Evolutionary conservation across 1,140 invertebrate genomes (phyloP), one percentile per base, ranked within the genome.

Genomic region (Temnothorax longispinosus): DNA sequence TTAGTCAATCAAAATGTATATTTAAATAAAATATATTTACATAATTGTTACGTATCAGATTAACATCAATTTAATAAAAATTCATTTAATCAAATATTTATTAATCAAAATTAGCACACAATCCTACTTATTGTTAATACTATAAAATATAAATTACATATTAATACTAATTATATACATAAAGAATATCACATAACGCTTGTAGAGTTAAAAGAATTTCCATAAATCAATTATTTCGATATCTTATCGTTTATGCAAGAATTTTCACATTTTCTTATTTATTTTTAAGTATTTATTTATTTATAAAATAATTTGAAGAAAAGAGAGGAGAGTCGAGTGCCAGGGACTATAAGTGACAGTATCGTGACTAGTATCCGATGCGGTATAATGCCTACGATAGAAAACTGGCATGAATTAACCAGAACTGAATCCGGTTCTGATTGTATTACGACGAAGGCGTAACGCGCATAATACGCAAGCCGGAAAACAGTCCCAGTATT

Each of bases 401-500:
- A 72, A 64, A 64, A 64, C 15, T 35, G 10, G 15, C 6, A 8
- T 2, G 18, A 64, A 21, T 62, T 64, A 32, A 47, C 27, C 6
- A 47, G 10, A 78, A 60, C n/a, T n/a, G 38, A 52, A 88, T 67
- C 35, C 32, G 11, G 27, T 54, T 74, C 6, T 60, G 21, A 54
- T 6, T 54, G 11, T 4, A 27, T 27, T 56, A 27, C 15, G 13
- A 41, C 35, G 3, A 85, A 71, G 75, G 62, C 27, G 18, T 35
- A 2, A 75, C 41, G 60, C 1, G 38, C 27, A 52, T 47, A 72
- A 82, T 27, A 62, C 41, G 52, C n/a, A 41, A 88, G 52, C 41
- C 62, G 64, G 32, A 85, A 89, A 85, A 85, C 54, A 56, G 3
- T 38, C 2, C 7, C 5, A 8, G 41, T n/a, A 3, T 32, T 52